These are phyloP conservation scores for Xiphophorus maculatus DNA, from an alignment of 2,113 vertebrate species.

Conservation along the genomic window DNA sequence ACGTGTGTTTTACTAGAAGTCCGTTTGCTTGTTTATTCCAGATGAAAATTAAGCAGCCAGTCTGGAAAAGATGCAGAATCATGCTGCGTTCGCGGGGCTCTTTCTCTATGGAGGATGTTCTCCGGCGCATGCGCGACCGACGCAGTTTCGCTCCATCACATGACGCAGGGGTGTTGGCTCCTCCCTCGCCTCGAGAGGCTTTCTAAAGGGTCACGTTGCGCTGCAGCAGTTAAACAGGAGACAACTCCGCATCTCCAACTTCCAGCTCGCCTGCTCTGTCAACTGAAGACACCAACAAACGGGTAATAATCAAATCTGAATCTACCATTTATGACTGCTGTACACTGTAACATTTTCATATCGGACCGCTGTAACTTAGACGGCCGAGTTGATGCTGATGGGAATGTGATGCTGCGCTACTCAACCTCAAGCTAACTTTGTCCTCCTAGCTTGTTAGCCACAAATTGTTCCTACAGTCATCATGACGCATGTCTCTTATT, in stretches of 20 bases:
- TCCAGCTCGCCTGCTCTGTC: neutral
- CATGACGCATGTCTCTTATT: neutral
- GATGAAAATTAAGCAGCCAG: too few relatives aligned
- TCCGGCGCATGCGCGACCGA: conserved; percentile 30
- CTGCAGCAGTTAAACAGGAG: conserved; percentile 73
- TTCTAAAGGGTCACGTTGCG: conserved; percentile 81
- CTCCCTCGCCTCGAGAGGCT: conserved; percentile 51
- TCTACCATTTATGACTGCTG: accelerated
- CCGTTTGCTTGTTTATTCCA: neutral
- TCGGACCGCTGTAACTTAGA: neutral
- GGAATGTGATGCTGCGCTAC: conserved; percentile 39
- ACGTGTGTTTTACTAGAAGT: neutral
- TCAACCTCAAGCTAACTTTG: conserved; percentile 14
- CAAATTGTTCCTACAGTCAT: neutral
- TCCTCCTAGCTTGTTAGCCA: conserved; percentile 8
- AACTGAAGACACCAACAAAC: conserved; percentile 9
- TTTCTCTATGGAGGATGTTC: neutral
- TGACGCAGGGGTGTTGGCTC: conserved; percentile 42
- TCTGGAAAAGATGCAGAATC: conserved; percentile 58
- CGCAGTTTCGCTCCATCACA: neutral
- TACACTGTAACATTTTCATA: neutral
- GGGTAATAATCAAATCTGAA: conserved; percentile 52
- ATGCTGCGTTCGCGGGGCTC: conserved; percentile 21
- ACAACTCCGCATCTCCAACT: conserved; percentile 36
- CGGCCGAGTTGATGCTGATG: neutral